A percentile compares a stretch with the other conserved stretches of the same genome.
These are phyloP conservation scores for Philopedon plagiatum DNA, from an alignment of 2,888 invertebrate genomes.

Conservation along the genomic window DNA sequence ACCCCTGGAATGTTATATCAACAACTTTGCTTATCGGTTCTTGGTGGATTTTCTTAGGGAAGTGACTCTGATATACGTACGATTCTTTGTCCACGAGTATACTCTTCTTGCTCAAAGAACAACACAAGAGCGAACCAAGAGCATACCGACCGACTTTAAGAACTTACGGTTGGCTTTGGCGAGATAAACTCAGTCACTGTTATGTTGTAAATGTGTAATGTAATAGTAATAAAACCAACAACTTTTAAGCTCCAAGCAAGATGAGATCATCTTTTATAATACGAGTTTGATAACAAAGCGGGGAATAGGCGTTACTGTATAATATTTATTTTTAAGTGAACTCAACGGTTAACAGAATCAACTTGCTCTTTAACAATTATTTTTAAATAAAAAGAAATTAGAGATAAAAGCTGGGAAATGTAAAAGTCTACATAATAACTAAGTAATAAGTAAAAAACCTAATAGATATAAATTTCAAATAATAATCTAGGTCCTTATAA, in stretches of 20 bases:
- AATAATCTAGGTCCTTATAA: not conserved
- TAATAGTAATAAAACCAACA: constrained; percentile 60
- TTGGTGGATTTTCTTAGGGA: too few species aligned
- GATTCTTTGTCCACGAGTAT: too few species aligned
- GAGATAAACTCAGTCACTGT: constrained; percentile 23
- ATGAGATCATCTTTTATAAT: constrained; percentile 65
- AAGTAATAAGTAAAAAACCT: too few species aligned
- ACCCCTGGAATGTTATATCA: too few species aligned
- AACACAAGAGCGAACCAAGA: too few species aligned
- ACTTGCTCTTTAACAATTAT: not conserved
- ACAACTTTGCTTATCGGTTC: too few species aligned
- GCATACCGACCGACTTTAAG: too few species aligned
- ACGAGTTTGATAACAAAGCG: constrained; percentile 57
- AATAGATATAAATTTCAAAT: too few species aligned
- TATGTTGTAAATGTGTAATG: constrained; percentile 36
- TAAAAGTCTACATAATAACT: not conserved
- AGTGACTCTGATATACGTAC: too few species aligned
- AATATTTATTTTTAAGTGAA: constrained; percentile 17
- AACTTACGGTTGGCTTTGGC: not conserved
- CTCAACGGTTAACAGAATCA: not conserved
- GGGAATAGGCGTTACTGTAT: constrained; percentile 24
- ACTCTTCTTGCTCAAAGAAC: too few species aligned
- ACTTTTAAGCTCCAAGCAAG: constrained; percentile 57
- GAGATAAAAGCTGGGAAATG: not conserved
- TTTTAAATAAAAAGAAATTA: not conserved